phyloP scores from a whole-genome alignment of 1,140 invertebrate genomes.

The Drosophila nannoptera region DNA sequence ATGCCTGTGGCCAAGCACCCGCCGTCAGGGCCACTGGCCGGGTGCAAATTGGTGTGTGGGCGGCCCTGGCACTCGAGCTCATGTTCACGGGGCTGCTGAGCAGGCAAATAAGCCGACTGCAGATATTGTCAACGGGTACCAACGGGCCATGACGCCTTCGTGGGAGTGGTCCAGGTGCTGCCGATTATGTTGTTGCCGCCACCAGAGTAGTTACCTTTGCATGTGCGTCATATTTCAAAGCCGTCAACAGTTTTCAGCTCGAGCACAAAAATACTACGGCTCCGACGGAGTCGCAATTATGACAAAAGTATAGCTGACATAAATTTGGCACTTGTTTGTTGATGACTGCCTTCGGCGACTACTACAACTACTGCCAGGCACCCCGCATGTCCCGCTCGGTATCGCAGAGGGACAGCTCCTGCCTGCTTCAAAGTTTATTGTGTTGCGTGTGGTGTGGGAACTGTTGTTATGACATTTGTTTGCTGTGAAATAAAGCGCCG shows the following conservation, averaged over 20 bases:
- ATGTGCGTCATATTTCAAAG: conserved; percentile 73
- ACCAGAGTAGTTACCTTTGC: conserved; percentile 66
- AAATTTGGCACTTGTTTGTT: conserved; percentile 72
- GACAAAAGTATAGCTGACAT: conserved; percentile 75
- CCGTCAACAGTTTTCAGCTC: conserved; percentile 62
- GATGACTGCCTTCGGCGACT: conserved; percentile 25
- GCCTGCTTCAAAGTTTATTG: conserved; percentile 13
- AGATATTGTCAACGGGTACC: conserved; percentile 61
- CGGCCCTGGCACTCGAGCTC: conserved; percentile 33
- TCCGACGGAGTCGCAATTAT: conserved; percentile 73
- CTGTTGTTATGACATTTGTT: conserved; percentile 76
- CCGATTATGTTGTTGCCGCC: conserved; percentile 39
- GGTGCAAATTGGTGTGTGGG: conserved; percentile 15
- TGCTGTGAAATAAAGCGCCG: conserved; percentile 73
- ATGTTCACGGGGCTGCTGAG: conserved; percentile 49
- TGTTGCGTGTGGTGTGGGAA: conserved; percentile 13
- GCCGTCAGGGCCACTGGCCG: background rate
- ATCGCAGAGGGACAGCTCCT: conserved; percentile 14
- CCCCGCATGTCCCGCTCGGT: background rate
- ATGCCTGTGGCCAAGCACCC: conserved; percentile 20
- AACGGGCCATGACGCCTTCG: conserved; percentile 37
- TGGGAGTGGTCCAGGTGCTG: conserved; percentile 16
- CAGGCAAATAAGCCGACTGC: conserved; percentile 69
- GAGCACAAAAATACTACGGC: conserved; percentile 50
- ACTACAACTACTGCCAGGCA: background rate